Conservation (phyloP, 2,797 vertebrate genomes). For the Eulemur coronatus region DNA sequence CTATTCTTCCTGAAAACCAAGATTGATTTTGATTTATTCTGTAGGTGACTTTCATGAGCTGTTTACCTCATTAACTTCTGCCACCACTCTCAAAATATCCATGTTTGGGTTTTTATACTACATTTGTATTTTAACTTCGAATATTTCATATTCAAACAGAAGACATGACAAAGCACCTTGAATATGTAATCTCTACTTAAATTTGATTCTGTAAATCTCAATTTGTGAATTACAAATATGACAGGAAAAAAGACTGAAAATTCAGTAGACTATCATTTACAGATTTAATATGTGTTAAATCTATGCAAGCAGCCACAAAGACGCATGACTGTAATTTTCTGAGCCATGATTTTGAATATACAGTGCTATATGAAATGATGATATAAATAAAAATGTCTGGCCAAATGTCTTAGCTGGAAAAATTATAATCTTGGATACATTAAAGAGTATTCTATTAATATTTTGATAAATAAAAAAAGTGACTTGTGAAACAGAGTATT, state of each 20-base stretch:
- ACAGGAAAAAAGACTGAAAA: conserved; percentile 15
- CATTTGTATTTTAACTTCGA: conserved; percentile 39
- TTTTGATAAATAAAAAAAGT: neutral
- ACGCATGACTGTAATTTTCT: neutral
- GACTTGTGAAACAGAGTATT: neutral
- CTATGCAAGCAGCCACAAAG: conserved; percentile 2
- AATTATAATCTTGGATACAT: neutral
- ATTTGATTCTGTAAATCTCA: conserved; percentile 40
- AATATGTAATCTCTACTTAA: conserved; percentile 27
- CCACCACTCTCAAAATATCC: neutral
- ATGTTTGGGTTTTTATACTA: neutral
- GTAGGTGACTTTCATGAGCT: neutral
- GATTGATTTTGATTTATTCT: neutral
- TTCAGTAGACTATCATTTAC: neutral
- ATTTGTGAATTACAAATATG: conserved; percentile 34
- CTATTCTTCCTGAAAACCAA: conserved; percentile 46
- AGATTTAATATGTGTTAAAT: neutral
- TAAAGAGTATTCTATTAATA: neutral
- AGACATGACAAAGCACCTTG: neutral
- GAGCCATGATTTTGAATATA: neutral
- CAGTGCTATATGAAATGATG: neutral
- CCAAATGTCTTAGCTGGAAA: neutral
- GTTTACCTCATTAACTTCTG: conserved; percentile 3
- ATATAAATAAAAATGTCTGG: conserved; percentile 37
- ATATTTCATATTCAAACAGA: conserved; percentile 15